phyloP scores from a whole-genome alignment of 2,797 vertebrate genomes.

The Anomalospiza imberbis region DNA sequence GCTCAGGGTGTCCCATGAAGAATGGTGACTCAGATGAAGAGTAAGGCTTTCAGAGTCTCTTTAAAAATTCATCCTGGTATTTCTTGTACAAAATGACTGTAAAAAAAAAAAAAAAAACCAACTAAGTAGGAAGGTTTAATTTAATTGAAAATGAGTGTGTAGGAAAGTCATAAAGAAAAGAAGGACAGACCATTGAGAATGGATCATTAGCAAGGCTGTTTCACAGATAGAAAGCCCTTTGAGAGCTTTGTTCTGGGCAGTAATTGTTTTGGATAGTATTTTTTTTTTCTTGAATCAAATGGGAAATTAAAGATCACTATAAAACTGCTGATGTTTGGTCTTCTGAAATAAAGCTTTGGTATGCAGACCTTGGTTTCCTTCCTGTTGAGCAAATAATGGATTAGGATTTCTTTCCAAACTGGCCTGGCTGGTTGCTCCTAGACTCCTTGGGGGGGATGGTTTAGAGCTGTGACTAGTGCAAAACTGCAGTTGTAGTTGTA shows the following conservation, averaged over 20 bases:
- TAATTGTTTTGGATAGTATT: neutral
- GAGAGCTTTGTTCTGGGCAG: neutral
- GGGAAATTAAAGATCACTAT: neutral
- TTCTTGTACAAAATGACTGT: neutral
- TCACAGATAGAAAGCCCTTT: neutral
- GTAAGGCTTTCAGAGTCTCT: neutral
- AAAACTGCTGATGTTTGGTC: neutral
- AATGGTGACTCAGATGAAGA: neutral
- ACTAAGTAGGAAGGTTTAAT: neutral
- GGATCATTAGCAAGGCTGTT: neutral
- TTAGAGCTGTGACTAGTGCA: neutral
- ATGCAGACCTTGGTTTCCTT: neutral
- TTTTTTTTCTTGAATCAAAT: neutral
- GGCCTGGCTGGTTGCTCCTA: neutral
- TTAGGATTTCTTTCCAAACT: neutral
- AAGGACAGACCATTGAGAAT: neutral
- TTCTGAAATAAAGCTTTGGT: neutral
- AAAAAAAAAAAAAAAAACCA: too few relatives aligned
- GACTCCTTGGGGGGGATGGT: neutral
- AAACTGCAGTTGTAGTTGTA: neutral
- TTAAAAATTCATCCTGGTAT: neutral
- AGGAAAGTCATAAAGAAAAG: neutral
- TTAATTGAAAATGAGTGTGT: neutral
- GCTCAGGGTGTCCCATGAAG: neutral
- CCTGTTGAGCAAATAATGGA: neutral